Evolutionary conservation across 1,140 invertebrate genomes (phyloP), one percentile per base, ranked within the genome.

Genomic region (Periplaneta americana): DNA sequence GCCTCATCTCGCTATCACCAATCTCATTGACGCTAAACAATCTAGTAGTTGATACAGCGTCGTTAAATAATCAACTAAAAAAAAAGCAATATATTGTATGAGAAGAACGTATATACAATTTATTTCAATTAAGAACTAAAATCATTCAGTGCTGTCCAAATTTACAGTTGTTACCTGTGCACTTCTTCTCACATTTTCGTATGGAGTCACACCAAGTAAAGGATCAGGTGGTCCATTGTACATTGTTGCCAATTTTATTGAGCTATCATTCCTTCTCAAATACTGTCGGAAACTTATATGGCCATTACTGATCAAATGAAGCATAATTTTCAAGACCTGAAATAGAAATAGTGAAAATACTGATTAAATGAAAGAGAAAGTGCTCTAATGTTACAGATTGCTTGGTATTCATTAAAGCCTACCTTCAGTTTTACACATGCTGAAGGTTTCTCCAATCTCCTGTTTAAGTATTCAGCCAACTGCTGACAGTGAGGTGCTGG

Each of bases 241-340:
- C 17, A 39, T 34, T 18, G 74, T 34, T 74, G 82, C 81, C 22
- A 66, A n/a, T 37, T 83, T 83, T 34, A 83, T 82, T 31, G 34
- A 48, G 22, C 76, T 48, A 82, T 83, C 82, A 34, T 74, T 81
- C 37, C 33, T 36, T 31, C 82, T 66, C 28, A 83, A 74, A 36
- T 35, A 22, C 18, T 11, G 11, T 11, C 82, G 75, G 32, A 83
- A 78, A 57, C 74, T 78, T 11, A 32, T n/a, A 28, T 75, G 82
- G 3, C 79, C 80, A 57, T 81, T 77, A 22, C 33, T 31, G n/a
- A 81, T 48, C 34, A 82, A 78, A 81, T 81, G 74, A 5, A 35
- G 17, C 82, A 82, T 48, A n/a, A 83, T 79, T 75, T 83, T 83
- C 28, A 83, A 39, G n/a, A 83, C 82, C 82, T 82, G 32, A 76